phyloP scores from a whole-genome alignment of 1,140 invertebrate genomes.

The Drosophila fuyamai region DNA sequence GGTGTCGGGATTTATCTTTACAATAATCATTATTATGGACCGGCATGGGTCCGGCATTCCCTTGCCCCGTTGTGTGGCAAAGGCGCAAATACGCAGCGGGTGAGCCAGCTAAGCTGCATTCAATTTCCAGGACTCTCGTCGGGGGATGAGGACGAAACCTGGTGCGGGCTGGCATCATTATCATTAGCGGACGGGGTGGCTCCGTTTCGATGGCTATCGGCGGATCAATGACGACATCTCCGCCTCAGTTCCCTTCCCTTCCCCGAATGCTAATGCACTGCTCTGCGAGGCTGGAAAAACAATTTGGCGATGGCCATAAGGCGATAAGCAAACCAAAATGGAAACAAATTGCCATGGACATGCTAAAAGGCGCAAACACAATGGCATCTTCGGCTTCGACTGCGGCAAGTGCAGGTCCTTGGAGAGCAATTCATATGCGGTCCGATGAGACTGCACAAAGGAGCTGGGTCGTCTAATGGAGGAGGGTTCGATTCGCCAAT shows the following conservation, averaged over 20 bases:
- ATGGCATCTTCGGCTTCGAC: conserved; percentile 22
- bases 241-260: conserved; percentile 19
- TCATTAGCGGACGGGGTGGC: conserved; percentile 73
- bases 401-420: conserved; percentile 74
- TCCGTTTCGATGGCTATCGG: conserved; percentile 66
- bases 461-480: conserved; percentile 5
- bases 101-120: conserved; percentile 74
- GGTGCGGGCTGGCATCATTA: conserved; percentile 61
- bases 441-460: conserved; percentile 40
- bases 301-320: conserved; percentile 74
- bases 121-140: conserved; percentile 55
- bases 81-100: conserved; percentile 82
- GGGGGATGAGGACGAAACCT: conserved; percentile 46
- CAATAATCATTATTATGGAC: conserved; percentile 78
- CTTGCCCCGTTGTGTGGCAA: conserved; percentile 55
- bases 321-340: conserved; percentile 81
- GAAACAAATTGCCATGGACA: conserved; percentile 76
- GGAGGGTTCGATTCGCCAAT: conserved; percentile 7
- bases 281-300: conserved; percentile 47
- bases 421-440: conserved; percentile 62
- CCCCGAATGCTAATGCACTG: conserved; percentile 65
- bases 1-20: conserved; percentile 81
- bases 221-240: conserved; percentile 74
- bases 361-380: conserved; percentile 64
- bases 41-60: conserved; percentile 43